phyloP scores from a whole-genome alignment of 2,113 vertebrate species.

The Rhinichthys klamathensis region DNA sequence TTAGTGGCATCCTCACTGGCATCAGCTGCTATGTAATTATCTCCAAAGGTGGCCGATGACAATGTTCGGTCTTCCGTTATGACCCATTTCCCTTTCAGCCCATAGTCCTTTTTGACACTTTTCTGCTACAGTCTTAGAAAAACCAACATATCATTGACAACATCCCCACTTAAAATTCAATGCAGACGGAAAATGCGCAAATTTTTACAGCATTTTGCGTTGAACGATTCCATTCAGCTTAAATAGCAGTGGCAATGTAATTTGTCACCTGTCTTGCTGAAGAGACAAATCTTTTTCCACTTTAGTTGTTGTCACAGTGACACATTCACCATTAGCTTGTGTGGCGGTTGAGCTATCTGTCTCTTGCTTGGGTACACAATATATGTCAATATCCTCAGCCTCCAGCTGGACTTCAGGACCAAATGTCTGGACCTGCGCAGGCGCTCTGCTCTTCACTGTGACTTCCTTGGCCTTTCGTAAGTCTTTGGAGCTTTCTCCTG shows the following conservation, averaged over 20 bases:
- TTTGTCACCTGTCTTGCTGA: conserved; percentile 53
- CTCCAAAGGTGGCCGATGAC: neutral
- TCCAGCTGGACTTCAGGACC: conserved; percentile 46
- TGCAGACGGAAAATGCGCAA: neutral
- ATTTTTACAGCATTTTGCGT: neutral
- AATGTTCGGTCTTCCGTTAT: neutral
- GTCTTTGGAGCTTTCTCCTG: conserved; percentile 32
- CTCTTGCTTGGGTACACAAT: neutral
- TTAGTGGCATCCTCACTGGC: neutral
- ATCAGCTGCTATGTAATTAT: conserved; percentile 35
- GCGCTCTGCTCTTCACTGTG: conserved; percentile 60
- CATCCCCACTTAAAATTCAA: neutral
- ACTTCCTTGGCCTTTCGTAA: conserved; percentile 60
- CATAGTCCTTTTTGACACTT: neutral
- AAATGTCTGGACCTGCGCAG: conserved; percentile 59
- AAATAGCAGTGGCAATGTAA: conserved; percentile 4
- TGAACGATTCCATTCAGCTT: neutral
- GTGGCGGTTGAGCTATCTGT: neutral
- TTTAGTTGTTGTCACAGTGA: neutral
- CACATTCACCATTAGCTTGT: neutral
- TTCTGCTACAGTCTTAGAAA: neutral
- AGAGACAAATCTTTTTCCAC: conserved; percentile 5
- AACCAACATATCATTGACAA: neutral
- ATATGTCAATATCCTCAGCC: neutral
- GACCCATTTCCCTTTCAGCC: neutral